These are phyloP conservation scores for Capreolus pygargus DNA, from an alignment of 2,113 vertebrate species.

Conservation along the genomic window DNA sequence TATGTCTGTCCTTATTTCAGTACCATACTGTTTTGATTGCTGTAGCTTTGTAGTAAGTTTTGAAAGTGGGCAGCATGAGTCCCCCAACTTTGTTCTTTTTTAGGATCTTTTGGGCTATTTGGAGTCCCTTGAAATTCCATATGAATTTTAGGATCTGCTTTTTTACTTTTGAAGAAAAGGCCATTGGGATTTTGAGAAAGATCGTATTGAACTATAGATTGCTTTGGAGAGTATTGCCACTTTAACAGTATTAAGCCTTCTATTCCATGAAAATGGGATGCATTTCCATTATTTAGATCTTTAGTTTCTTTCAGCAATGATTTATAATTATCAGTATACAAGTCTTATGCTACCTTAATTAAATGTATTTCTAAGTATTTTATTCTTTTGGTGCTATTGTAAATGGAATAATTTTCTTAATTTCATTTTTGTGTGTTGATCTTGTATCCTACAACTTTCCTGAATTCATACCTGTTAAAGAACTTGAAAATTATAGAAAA, in stretches of 20 bases:
- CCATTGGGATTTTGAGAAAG: not conserved
- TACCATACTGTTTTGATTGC: not conserved
- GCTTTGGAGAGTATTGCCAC: not conserved
- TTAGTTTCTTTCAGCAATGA: slow-evolving; percentile 14
- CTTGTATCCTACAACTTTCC: not conserved
- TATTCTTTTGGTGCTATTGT: not conserved
- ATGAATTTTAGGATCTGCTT: not conserved
- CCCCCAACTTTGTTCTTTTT: not conserved
- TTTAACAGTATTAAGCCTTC: not conserved
- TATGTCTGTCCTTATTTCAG: not conserved
- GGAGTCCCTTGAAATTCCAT: not conserved
- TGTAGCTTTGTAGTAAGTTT: slow-evolving; percentile 1
- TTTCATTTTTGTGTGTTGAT: not conserved
- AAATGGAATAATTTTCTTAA: slow-evolving; percentile 14
- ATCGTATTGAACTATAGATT: not conserved
- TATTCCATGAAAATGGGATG: not conserved
- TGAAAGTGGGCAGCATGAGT: not conserved
- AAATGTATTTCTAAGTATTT: slow-evolving; percentile 15
- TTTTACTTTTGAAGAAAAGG: slow-evolving; percentile 5
- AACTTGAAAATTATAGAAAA: not conserved
- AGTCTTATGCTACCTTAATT: not conserved
- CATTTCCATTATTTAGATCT: not conserved
- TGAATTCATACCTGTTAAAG: not conserved
- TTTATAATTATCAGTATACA: not conserved
- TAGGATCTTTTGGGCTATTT: not conserved